phyloP scores from a whole-genome alignment of 1,140 invertebrate species.

The Atta texana region DNA sequence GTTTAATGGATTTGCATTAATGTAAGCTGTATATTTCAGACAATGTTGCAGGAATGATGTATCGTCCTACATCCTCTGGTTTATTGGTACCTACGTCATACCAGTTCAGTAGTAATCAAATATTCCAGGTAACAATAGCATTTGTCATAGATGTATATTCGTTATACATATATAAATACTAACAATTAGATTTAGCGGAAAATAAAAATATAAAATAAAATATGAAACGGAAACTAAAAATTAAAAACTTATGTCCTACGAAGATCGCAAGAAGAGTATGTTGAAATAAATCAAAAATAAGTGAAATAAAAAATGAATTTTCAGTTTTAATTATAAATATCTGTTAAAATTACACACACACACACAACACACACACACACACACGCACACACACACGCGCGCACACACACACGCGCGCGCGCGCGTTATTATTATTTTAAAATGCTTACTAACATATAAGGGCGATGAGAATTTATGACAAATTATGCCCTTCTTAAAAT shows the following conservation, averaged over 20 bases:
- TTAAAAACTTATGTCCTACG: not conserved
- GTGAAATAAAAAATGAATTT: constrained; percentile 3
- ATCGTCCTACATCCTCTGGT: constrained; percentile 86
- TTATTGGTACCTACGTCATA: constrained; percentile 88
- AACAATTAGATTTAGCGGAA: constrained; percentile 1
- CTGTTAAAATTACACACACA: too few relatives aligned
- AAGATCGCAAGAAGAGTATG: not conserved
- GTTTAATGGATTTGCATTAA: not conserved
- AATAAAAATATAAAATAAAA: not conserved
- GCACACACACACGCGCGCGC: too few relatives aligned
- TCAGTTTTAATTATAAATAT: constrained; percentile 21
- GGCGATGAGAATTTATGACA: constrained; percentile 65
- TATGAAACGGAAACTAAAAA: not conserved
- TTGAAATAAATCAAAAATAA: not conserved
- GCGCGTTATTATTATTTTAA: constrained; percentile 18
- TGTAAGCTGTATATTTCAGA: constrained; percentile 75
- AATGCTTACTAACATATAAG: constrained; percentile 31
- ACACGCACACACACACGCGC: too few relatives aligned
- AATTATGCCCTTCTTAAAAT: constrained; percentile 62
- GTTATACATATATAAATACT: constrained; percentile 20
- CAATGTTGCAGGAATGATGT: constrained; percentile 86
- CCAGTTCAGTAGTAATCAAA: constrained; percentile 88
- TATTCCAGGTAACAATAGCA: constrained; percentile 87
- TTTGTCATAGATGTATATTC: constrained; percentile 25
- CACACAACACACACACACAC: too few relatives aligned